Evolutionary conservation across 2,888 invertebrate species (phyloP), one percentile per base, ranked within the genome.

Genomic region (Melitaea athalia): DNA sequence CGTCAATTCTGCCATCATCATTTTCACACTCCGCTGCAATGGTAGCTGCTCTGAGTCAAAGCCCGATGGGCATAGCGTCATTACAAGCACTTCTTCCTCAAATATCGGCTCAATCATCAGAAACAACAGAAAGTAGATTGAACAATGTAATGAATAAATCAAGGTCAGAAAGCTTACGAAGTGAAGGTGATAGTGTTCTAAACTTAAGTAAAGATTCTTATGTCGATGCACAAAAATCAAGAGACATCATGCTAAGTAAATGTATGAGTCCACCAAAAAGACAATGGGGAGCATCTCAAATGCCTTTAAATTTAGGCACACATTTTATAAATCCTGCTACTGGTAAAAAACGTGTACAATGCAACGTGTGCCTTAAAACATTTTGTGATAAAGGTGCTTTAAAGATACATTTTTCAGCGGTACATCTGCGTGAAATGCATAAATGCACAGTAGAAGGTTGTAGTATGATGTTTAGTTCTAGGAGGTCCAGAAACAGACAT

Each of bases 311-410:
- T 78, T 91, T 97, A 72, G 97, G 98, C 12, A 97, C 98, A 0
- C 97, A 98, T 77, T 97, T 98, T 75, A 97, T 98, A 43, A 98
- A 98, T 83, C 98, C 98, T 0, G 95, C 97, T 0, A 98, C 98
- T 0, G 98, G 98, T 0, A 99, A 99, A 89, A 99, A 99, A 84
- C 95, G 99, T 74, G 99, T 99, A 4, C 98, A 99, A 85, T 99
- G 99, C 89, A 98, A 99, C 80, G 98, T 99, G 53, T 99, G 99
- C 85, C 93, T 99, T 72, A 99, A 99, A 92, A 99, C 99, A 15
- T 99, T 99, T 92, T 99, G 99, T 94, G 99, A 99, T 93, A 99
- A 99, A 93, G 99, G 99, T 72, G 99, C 99, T 0, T 94, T 99
- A 33, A 99, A 99, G 92, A 99, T 99, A 8, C 99, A 99, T 87